Evolutionary conservation across 37 sponge, comb jelly and placozoan genomes (phyloP).

Genomic region (Bolinopsis microptera): DNA sequence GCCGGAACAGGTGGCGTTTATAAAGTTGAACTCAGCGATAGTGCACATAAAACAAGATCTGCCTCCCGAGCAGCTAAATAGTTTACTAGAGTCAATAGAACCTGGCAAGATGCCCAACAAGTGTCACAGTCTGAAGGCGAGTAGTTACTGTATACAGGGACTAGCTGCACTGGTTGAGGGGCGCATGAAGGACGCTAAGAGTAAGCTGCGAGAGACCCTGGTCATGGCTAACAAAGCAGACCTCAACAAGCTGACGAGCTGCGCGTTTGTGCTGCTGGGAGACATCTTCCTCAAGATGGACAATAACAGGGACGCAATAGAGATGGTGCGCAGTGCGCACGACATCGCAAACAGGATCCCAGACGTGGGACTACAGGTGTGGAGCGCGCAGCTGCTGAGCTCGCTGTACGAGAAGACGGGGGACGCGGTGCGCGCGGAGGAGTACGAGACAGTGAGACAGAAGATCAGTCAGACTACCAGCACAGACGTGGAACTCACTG

Average conservation of each 20-base stretch:
- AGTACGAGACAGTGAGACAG: background rate
- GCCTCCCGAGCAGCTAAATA: background rate
- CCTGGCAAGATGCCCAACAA: constrained; percentile 45
- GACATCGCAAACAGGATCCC: constrained; percentile 57
- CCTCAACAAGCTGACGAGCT: constrained; percentile 83
- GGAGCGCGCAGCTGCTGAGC: constrained; percentile 8
- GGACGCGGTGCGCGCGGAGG: background rate
- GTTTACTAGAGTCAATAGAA: constrained; percentile 1
- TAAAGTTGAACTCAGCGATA: constrained; percentile 41
- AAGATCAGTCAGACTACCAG: background rate
- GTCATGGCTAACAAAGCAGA: constrained; percentile 79
- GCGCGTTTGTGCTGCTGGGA: constrained; percentile 83
- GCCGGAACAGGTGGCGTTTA: constrained; percentile 37
- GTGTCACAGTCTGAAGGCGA: constrained; percentile 59
- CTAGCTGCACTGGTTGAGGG: constrained; percentile 48
- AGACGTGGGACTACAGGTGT: constrained; percentile 51
- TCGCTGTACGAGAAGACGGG: constrained; percentile 41
- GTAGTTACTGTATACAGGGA: constrained; percentile 53
- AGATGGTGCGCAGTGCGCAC: constrained; percentile 61
- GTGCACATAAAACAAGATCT: constrained; percentile 41
- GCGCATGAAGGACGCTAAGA: background rate
- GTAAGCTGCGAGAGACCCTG: constrained; percentile 72
- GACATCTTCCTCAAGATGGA: constrained; percentile 85
- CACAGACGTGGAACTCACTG: background rate
- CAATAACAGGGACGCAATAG: constrained; percentile 71